Evolutionary conservation across 1,140 invertebrate species (phyloP).

Genomic region (Catajapyx aquilonaris): DNA sequence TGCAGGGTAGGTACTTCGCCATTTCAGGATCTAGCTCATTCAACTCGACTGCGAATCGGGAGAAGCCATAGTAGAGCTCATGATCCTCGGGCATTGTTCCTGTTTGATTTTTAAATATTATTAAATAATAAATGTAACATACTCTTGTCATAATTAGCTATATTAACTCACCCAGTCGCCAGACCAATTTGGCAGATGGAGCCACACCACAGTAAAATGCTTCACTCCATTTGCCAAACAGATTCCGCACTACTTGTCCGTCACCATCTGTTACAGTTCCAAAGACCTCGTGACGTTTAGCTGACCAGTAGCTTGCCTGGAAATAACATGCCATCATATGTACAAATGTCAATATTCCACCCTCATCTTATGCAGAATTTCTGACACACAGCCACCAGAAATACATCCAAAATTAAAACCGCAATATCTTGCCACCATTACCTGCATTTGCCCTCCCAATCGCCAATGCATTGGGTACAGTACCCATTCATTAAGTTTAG

Average conservation of each 20-base stretch:
- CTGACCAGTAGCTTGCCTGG: conserved; percentile 56
- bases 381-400: no score
- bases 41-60: conserved; percentile 61
- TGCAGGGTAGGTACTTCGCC: conserved; percentile 38
- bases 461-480: neutral
- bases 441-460: neutral
- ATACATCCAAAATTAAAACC: no score
- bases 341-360: no score
- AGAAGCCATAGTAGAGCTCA: conserved; percentile 66
- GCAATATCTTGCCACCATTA: no score
- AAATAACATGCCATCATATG: conserved; percentile 2
- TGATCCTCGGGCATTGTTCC: conserved; percentile 58
- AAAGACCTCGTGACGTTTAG: conserved; percentile 52
- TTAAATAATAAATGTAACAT: neutral
- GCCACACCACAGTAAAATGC: conserved; percentile 51
- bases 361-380: no score
- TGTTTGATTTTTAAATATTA: conserved; percentile 15
- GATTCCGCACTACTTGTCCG: conserved; percentile 34
- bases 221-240: conserved; percentile 67
- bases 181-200: conserved; percentile 45
- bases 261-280: conserved; percentile 36
- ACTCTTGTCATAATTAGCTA: conserved; percentile 1
- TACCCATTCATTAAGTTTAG: no score
- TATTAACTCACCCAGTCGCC: conserved; percentile 37
- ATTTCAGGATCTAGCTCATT: conserved; percentile 51